Conservation (phyloP, 2,888 invertebrate species). For the Subacronicta megacephala region DNA sequence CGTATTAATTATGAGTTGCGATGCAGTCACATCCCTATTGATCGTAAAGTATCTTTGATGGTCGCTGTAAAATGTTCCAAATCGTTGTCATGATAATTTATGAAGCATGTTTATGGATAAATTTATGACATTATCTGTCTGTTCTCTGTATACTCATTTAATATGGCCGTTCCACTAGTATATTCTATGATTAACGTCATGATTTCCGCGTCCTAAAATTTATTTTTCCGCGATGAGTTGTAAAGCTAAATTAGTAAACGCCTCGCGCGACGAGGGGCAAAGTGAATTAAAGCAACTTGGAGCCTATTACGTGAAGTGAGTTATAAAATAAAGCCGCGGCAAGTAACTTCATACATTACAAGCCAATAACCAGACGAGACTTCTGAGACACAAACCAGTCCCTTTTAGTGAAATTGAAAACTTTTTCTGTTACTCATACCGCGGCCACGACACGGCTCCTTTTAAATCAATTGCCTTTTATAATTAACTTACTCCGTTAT, state of each 20-base stretch:
- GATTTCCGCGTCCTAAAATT: constrained; percentile 38
- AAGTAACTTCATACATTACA: constrained; percentile 89
- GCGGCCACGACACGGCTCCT: constrained; percentile 85
- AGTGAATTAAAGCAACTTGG: constrained; percentile 84
- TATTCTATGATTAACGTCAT: constrained; percentile 51
- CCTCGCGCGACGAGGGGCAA: constrained; percentile 70
- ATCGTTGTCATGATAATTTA: constrained; percentile 89
- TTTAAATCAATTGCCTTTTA: constrained; percentile 89
- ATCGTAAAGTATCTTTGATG: constrained; percentile 88
- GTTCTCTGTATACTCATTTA: constrained; percentile 51
- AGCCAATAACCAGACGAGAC: constrained; percentile 90
- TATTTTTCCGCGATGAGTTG: constrained; percentile 58
- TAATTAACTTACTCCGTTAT: constrained; percentile 88
- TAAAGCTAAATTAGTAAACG: constrained; percentile 75
- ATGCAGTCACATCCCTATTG: constrained; percentile 83
- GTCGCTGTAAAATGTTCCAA: constrained; percentile 88
- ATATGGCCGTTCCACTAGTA: constrained; percentile 42
- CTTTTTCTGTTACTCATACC: constrained; percentile 89
- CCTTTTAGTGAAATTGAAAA: constrained; percentile 90
- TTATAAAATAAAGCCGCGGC: constrained; percentile 88
- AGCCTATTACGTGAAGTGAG: constrained; percentile 88
- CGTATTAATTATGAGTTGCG: constrained; percentile 87
- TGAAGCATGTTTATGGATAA: constrained; percentile 87
- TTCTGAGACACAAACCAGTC: constrained; percentile 90
- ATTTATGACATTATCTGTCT: constrained; percentile 82